phyloP scores from a whole-genome alignment of 2,797 vertebrate genomes.

The Neosilurus mollespiculum region DNA sequence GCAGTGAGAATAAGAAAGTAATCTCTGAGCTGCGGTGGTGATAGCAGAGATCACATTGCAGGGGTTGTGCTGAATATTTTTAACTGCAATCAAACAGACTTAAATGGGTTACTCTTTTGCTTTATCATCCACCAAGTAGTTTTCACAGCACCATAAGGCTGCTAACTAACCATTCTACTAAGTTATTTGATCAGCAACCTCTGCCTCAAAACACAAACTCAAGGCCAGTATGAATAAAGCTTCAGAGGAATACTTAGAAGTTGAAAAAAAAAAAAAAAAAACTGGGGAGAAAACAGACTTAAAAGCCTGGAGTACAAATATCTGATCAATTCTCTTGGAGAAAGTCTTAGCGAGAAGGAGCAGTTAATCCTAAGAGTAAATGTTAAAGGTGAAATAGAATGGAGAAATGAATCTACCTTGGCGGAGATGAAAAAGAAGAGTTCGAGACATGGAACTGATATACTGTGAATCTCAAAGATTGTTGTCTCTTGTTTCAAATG shows the following conservation, averaged over 20 bases:
- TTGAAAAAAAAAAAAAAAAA: background rate
- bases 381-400: background rate
- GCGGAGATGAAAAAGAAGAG: too few species aligned
- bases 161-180: background rate
- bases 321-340: background rate
- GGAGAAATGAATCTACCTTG: too few species aligned
- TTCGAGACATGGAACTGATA: too few species aligned
- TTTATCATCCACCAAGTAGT: conserved; percentile 1
- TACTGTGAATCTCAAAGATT: too few species aligned
- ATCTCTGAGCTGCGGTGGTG: conserved; percentile 19
- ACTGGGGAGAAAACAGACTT: background rate
- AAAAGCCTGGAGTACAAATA: background rate
- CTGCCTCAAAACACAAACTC: background rate
- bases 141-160: background rate
- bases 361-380: background rate
- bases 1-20: conserved; percentile 30
- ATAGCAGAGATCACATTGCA: conserved; percentile 32
- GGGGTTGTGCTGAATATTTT: conserved; percentile 37
- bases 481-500: too few species aligned
- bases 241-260: background rate
- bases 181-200: conserved; percentile 11
- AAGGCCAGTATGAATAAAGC: background rate
- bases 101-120: conserved; percentile 11
- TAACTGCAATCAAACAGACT: conserved; percentile 26
- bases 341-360: background rate